Conservation (phyloP, 2,797 vertebrate genomes). For the Leptatherina wallacei region DNA sequence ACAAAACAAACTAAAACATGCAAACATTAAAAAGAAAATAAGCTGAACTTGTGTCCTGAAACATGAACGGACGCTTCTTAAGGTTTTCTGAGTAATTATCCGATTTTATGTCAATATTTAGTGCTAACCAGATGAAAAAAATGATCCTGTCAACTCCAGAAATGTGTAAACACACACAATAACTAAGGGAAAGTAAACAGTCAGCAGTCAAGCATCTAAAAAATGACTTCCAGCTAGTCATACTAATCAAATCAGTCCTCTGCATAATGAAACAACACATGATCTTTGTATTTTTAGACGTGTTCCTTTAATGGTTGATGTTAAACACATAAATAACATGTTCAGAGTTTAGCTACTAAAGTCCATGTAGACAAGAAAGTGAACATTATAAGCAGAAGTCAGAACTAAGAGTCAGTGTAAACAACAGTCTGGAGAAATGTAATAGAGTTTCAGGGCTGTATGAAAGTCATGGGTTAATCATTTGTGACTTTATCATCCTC, state of each 20-base stretch:
- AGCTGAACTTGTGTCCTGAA: background rate
- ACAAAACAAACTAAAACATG: background rate
- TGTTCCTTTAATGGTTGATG: background rate
- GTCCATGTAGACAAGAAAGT: background rate
- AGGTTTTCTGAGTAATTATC: conserved; percentile 27
- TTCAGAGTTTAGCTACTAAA: conserved; percentile 14
- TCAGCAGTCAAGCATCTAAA: background rate
- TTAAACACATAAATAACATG: conserved; percentile 1
- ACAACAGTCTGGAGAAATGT: conserved; percentile 17
- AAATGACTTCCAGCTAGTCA: conserved; percentile 13
- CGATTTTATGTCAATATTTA: conserved; percentile 30
- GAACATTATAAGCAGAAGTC: background rate
- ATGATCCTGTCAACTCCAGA: background rate
- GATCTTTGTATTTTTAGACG: conserved; percentile 15
- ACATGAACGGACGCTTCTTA: too few species aligned
- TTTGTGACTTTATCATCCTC: conserved; percentile 29
- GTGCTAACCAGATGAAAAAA: conserved; percentile 17
- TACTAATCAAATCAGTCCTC: conserved; percentile 15
- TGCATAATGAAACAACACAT: conserved; percentile 11
- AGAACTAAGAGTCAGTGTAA: conserved; percentile 20
- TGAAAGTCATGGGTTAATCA: conserved; percentile 44
- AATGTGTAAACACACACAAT: conserved; percentile 17
- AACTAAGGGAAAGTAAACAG: background rate
- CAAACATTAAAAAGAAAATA: background rate
- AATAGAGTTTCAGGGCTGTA: conserved; percentile 9